These are phyloP conservation scores for Xylocopa sonorina DNA, from an alignment of 1,140 invertebrate species.

Conservation along the genomic window DNA sequence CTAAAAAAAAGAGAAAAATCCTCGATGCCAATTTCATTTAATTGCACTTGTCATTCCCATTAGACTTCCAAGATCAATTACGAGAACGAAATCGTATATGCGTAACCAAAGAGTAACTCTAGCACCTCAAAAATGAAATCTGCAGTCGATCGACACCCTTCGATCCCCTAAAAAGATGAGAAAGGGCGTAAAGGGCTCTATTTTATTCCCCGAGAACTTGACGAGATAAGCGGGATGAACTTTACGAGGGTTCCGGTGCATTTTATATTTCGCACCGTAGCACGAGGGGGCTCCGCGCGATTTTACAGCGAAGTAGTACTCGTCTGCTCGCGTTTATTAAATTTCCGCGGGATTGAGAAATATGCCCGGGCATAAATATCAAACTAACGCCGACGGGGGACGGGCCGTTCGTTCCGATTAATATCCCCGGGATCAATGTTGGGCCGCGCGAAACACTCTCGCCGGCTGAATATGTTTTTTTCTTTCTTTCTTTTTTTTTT, in stretches of 20 bases:
- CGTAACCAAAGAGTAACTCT: too few species aligned
- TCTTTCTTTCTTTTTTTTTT: background rate
- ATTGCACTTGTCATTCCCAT: too few species aligned
- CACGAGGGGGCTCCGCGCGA: background rate
- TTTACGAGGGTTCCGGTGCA: background rate
- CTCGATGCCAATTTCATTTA: too few species aligned
- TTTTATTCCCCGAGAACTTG: background rate
- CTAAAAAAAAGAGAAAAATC: too few species aligned
- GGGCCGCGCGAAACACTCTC: too few species aligned
- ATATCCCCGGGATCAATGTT: background rate
- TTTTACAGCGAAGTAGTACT: constrained; percentile 10
- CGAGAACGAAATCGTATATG: too few species aligned
- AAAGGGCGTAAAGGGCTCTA: background rate
- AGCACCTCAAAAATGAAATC: too few species aligned
- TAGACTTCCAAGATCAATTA: too few species aligned
- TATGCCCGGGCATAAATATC: constrained; percentile 5
- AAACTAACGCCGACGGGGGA: background rate
- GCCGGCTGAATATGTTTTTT: too few species aligned
- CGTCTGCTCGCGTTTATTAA: constrained; percentile 1
- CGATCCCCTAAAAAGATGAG: too few species aligned
- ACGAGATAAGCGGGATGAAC: background rate
- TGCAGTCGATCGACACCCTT: too few species aligned
- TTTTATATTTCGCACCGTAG: background rate
- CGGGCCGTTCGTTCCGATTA: constrained; percentile 4
- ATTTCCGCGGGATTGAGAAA: constrained; percentile 3